These are phyloP conservation scores for Limnephilus rhombicus DNA, from an alignment of 2,888 invertebrate species.

Conservation along the genomic window DNA sequence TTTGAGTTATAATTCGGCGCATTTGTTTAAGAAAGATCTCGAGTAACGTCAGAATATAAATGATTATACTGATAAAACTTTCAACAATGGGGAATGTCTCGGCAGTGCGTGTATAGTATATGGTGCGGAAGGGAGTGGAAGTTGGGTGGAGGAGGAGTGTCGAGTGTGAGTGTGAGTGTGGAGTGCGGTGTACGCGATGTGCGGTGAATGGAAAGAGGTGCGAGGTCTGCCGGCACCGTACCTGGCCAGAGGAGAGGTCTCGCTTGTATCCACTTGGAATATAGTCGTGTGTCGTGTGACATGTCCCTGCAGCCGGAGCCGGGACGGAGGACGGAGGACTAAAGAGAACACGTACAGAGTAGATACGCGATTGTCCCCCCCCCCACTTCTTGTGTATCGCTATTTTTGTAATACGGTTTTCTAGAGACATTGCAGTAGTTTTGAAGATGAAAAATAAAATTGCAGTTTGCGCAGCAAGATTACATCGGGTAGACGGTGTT, in stretches of 20 bases:
- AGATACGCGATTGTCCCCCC: slow-evolving; percentile 49
- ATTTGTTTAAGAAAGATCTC: slow-evolving; percentile 56
- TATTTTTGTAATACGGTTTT: slow-evolving; percentile 65
- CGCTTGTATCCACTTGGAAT: slow-evolving; percentile 21
- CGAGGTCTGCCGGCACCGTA: background rate
- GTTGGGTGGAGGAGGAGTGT: background rate
- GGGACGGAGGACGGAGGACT: background rate
- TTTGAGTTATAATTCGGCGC: slow-evolving; percentile 58
- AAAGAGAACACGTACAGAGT: slow-evolving; percentile 44
- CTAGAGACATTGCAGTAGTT: slow-evolving; percentile 62
- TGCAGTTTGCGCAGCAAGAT: slow-evolving; percentile 64
- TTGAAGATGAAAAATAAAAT: slow-evolving; percentile 66
- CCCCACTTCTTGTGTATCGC: slow-evolving; percentile 59
- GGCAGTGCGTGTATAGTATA: slow-evolving; percentile 8
- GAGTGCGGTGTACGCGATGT: background rate
- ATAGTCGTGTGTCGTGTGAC: slow-evolving; percentile 20
- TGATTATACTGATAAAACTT: slow-evolving; percentile 12
- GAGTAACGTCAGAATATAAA: background rate
- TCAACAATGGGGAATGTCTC: background rate
- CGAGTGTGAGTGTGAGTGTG: background rate
- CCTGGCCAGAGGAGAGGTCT: background rate
- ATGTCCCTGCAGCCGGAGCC: background rate
- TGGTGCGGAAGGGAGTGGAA: background rate
- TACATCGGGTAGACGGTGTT: slow-evolving; percentile 55
- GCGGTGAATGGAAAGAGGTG: background rate